Evolutionary conservation across 2,797 vertebrate species (phyloP).

Genomic region (Platyrinchus mystaceus): DNA sequence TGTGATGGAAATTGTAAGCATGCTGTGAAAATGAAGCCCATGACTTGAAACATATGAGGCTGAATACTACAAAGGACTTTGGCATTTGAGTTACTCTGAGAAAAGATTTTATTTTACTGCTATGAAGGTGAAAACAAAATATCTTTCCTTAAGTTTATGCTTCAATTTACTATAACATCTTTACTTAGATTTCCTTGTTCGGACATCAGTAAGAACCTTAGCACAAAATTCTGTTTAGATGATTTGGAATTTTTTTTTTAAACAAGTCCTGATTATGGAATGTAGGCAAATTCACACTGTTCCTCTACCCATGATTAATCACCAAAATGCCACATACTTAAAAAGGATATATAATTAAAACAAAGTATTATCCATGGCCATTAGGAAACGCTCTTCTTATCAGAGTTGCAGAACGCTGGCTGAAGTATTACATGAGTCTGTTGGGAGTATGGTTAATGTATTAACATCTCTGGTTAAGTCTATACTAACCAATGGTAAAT

Average conservation of each 20-base stretch:
- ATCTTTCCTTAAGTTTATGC: background rate
- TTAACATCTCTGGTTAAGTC: constrained; percentile 29
- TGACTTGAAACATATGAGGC: constrained; percentile 8
- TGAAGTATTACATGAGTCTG: background rate
- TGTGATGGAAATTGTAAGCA: background rate
- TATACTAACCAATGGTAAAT: constrained; percentile 11
- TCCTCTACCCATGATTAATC: background rate
- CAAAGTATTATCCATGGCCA: background rate
- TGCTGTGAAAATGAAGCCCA: constrained; percentile 22
- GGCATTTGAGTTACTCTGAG: background rate
- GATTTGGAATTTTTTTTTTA: background rate
- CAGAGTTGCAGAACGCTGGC: background rate
- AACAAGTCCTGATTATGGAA: background rate
- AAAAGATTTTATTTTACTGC: constrained; percentile 11
- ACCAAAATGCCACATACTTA: background rate
- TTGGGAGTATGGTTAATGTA: constrained; percentile 22
- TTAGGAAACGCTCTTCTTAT: background rate
- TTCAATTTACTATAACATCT: background rate
- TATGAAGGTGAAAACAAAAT: constrained; percentile 1
- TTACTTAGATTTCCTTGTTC: background rate
- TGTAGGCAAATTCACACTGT: background rate
- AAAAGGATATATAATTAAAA: constrained; percentile 11
- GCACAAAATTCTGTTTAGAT: background rate
- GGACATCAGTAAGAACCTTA: background rate
- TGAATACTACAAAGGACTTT: background rate